Evolutionary conservation across 2,113 vertebrate species (phyloP).

Genomic region (Fregata magnificens): DNA sequence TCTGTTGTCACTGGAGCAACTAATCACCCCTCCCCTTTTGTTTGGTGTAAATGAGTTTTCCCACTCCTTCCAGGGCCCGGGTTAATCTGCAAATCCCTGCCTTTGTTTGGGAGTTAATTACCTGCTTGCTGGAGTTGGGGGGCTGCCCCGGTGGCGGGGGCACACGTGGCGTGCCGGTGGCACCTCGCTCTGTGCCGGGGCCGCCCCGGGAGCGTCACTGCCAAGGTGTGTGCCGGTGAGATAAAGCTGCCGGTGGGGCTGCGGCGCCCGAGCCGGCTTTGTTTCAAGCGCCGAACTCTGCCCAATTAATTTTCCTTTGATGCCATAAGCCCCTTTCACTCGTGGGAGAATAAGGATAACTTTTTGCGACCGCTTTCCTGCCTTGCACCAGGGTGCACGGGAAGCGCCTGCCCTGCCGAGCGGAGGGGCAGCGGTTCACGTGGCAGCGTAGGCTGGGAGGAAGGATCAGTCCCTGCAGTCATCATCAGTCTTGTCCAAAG

Average conservation of each 20-base stretch:
- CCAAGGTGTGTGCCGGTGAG: neutral
- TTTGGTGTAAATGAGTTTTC: constrained; percentile 78
- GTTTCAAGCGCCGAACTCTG: neutral
- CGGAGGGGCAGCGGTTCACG: too few relatives aligned
- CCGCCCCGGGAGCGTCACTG: neutral
- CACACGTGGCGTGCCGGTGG: neutral
- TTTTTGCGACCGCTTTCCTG: neutral
- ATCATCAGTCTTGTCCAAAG: neutral
- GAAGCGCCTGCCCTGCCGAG: neutral
- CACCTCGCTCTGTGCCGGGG: neutral
- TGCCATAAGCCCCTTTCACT: neutral
- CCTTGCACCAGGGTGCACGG: rapidly evolving
- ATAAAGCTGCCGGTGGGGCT: neutral
- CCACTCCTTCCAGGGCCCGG: constrained; percentile 24
- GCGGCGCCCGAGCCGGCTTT: neutral
- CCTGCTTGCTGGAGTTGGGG: constrained; percentile 46
- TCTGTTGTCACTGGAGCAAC: constrained; percentile 63
- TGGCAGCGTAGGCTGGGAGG: neutral
- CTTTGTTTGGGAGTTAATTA: constrained; percentile 79
- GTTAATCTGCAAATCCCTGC: constrained; percentile 79
- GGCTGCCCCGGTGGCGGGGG: neutral
- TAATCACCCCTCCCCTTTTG: constrained; percentile 73
- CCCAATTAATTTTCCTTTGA: constrained; percentile 64
- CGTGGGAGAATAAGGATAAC: neutral
- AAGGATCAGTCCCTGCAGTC: neutral